Evolutionary conservation across 2,888 invertebrate species (phyloP), one percentile per base, ranked within the genome.

Genomic region (Pocota personata): DNA sequence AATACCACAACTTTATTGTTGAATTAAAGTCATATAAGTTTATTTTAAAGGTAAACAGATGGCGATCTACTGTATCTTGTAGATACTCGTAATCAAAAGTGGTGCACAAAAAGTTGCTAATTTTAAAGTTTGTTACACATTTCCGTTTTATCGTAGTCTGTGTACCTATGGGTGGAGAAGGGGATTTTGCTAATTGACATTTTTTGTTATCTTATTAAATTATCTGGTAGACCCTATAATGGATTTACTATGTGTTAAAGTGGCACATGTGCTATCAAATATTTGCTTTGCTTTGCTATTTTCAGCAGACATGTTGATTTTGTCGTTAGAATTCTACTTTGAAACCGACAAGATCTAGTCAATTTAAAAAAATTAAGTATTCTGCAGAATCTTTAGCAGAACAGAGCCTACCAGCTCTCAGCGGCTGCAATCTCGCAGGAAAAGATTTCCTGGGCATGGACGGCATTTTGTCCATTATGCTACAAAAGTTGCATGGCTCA

Each of bases 181-280:
- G 3, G 5, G 32, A 32, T 37, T 37, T 58, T 3, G 24, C 37
- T 21, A 16, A 30, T 19, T n/a, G n/a, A 12, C 8, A 1, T 16
- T 60, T 2, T 12, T n/a, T 19, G n/a, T 16, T 50, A 35, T 66
- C 66, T 48, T 24, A 14, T 66, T 19, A 12, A 50, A 66, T 66
- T 37, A 48, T 50, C 50, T 14, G 14, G 14, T 35, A 10, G 5
- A 35, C n/a, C 3, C 14, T 35, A n/a, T n/a, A 50, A 66, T 66
- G 3, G 35, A 10, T 50, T 21, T 21, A 19, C n/a, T 8, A 24
- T 16, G 21, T 32, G 12, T 14, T 14, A 27, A n/a, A 3, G 48
- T 48, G 46, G 19, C 48, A 32, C 8, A 32, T 16, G 14, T 14
- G 6, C n/a, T n/a, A n/a, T n/a, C n/a, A n/a, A n/a, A n/a, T n/a